Base-by-base conservation (phyloP, 35 echinoderm and acorn worm species). In the Stichopus chloronotus region DNA sequence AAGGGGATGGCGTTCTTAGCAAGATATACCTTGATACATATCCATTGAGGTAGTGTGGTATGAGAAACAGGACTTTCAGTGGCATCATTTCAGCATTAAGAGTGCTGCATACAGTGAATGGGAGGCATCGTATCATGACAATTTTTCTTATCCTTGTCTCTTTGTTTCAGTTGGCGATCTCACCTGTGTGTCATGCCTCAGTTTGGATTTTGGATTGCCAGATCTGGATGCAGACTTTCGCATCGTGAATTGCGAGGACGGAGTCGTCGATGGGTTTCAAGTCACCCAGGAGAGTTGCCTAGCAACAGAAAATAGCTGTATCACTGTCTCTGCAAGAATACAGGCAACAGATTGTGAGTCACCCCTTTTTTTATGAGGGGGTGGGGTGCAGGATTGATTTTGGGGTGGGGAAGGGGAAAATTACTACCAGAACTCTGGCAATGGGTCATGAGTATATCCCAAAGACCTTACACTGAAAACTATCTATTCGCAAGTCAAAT, bases 291-390 rank as follows among this genome's bases (percentile, higher is more conserved):
- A 52, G 54, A 9, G 1, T 17, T 87, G 84, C 22, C 5, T 56
- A 63, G 84, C 84, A n/a, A 25, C 55, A 16, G 84, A 87, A 9
- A 87, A 87, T 17, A 52, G 54, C 14, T 87, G 84, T 24, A 24
- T 87, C 14, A 87, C 84, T 17, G 17, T 87, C 55, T 87, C 84
- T 87, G 84, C 84, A 87, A 87, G 30, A 55, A 7, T 87, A 17
- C 53, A 87, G 24, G 56, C 84, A 14, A 58, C 8, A 5, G 55
- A 58, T n/a, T 55, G 84, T 87, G 58, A 87, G 84, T 87, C 5
- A 56, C 78, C 14, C 3, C 14, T n/a, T 81, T 81, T 12, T 63
- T 5, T 9, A 9, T 63, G 60, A 63, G 17, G 9, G 60, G 9
- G 60, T 63, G 9, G n/a, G n/a, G n/a, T n/a, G n/a, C n/a, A n/a